These are phyloP conservation scores for Oxycera nigricornis DNA, from an alignment of 2,888 invertebrate genomes.

Conservation along the genomic window DNA sequence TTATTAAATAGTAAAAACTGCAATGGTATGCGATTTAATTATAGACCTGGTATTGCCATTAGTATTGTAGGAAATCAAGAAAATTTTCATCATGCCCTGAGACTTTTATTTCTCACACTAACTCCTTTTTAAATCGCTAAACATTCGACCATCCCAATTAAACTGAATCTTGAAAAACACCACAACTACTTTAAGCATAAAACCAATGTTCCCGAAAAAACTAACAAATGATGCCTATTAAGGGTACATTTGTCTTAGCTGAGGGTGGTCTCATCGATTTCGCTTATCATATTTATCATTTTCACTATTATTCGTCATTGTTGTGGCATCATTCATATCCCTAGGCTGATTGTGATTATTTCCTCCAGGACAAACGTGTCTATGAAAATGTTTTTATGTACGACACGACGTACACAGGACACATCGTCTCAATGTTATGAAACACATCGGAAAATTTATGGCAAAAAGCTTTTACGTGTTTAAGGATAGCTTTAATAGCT, in stretches of 20 bases:
- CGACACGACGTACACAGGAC: background rate
- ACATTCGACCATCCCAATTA: no score
- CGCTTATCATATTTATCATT: slow-evolving; percentile 4
- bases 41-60: no score
- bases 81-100: no score
- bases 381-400: background rate
- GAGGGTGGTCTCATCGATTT: background rate
- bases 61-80: no score
- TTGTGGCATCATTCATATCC: background rate
- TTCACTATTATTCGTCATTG: background rate
- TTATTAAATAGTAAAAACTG: no score
- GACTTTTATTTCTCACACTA: no score
- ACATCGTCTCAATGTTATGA: no score
- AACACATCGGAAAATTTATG: background rate
- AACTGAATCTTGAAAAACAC: no score
- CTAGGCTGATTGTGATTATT: slow-evolving; percentile 9
- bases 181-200: no score
- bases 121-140: no score
- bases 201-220: background rate
- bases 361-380: background rate
- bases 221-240: slow-evolving; percentile 17
- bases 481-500: no score
- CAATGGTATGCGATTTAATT: no score
- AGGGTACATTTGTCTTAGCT: background rate
- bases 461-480: slow-evolving; percentile 19